Conservation (phyloP, 2,888 invertebrate species). For the Tromatobia lineatoria region DNA sequence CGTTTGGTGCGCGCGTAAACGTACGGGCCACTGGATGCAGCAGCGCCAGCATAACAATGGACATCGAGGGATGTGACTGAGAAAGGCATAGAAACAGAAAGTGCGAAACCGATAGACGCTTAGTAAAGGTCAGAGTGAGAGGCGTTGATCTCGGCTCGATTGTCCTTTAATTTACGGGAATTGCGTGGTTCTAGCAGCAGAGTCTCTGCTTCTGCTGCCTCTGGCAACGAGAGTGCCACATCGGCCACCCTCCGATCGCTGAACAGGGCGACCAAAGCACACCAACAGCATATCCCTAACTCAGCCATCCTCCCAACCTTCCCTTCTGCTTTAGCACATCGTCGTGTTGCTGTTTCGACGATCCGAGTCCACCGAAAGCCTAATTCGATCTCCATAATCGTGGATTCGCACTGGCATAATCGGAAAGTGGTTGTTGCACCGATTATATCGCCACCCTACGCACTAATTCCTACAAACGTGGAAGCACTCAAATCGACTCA, state of each 20-base stretch:
- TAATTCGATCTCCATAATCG: constrained; percentile 81
- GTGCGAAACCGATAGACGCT: neutral
- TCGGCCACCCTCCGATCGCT: constrained; percentile 68
- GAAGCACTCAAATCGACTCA: constrained; percentile 26
- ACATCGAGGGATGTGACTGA: constrained; percentile 50
- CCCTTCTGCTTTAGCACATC: constrained; percentile 50
- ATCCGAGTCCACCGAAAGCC: constrained; percentile 63
- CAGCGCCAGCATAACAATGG: constrained; percentile 76
- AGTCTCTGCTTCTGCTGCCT: constrained; percentile 37
- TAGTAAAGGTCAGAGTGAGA: constrained; percentile 22
- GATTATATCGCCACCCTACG: constrained; percentile 68
- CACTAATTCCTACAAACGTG: constrained; percentile 24
- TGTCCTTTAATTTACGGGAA: constrained; percentile 83
- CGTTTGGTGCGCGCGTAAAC: constrained; percentile 63
- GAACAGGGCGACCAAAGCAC: constrained; percentile 59
- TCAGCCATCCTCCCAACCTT: constrained; percentile 30
- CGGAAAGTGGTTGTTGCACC: constrained; percentile 75
- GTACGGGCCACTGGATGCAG: constrained; percentile 75
- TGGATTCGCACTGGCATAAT: constrained; percentile 78
- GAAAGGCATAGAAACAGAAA: constrained; percentile 47
- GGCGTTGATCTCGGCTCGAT: constrained; percentile 72
- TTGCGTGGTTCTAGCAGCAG: constrained; percentile 71
- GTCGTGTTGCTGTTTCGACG: constrained; percentile 45
- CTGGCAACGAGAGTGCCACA: constrained; percentile 52
- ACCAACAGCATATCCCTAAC: constrained; percentile 51